A percentile compares a stretch with the other conserved stretches of the same genome.
These are phyloP conservation scores for Lepidostoma basale DNA, from an alignment of 1,140 invertebrate genomes.

Conservation along the genomic window DNA sequence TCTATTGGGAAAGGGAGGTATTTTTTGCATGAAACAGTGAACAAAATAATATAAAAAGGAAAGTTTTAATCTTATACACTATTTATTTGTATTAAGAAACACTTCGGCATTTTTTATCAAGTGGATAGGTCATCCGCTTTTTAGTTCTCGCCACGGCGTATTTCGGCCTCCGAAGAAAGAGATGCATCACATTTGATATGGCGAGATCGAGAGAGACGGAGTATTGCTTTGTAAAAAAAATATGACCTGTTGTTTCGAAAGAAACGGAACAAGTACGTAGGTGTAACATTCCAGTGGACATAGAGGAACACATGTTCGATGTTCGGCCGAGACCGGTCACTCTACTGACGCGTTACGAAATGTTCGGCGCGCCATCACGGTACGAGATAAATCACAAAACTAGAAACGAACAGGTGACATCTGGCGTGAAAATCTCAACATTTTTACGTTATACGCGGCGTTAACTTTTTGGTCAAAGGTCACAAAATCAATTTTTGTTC, in stretches of 20 bases:
- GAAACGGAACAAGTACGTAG: constrained; percentile 23
- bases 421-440: neutral
- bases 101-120: too few relatives aligned
- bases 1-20: too few relatives aligned
- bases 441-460: too few relatives aligned
- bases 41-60: too few relatives aligned
- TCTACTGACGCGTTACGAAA: constrained; percentile 21
- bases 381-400: neutral
- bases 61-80: too few relatives aligned
- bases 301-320: constrained; percentile 22
- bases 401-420: neutral
- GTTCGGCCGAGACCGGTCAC: neutral
- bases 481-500: too few relatives aligned
- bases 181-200: neutral
- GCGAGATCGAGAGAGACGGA: neutral
- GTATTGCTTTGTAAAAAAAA: neutral
- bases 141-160: too few relatives aligned
- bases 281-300: constrained; percentile 26
- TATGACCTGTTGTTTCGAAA: constrained; percentile 24
- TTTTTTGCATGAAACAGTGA: too few relatives aligned
- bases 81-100: too few relatives aligned
- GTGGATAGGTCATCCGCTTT: too few relatives aligned
- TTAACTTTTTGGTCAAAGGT: too few relatives aligned
- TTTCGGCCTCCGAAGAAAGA: neutral
- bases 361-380: neutral